Conservation (phyloP, 2,888 invertebrate species). For the Seira ritae region DNA sequence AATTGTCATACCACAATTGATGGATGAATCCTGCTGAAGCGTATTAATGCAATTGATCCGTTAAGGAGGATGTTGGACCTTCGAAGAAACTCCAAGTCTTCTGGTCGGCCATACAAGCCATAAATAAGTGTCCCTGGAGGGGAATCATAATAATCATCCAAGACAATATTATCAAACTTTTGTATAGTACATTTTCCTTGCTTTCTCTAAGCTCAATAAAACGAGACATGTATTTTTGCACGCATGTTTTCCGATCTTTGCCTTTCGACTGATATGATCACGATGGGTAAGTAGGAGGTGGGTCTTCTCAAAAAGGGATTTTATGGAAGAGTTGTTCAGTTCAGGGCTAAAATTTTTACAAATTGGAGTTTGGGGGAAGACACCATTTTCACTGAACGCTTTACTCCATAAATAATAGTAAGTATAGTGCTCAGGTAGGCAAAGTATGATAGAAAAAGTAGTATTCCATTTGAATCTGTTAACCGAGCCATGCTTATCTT, state of each 20-base stretch:
- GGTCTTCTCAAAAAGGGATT: too few species aligned
- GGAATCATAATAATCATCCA: conserved; percentile 36
- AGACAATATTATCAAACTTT: conserved; percentile 27
- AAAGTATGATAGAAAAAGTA: too few species aligned
- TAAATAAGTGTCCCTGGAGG: conserved; percentile 73
- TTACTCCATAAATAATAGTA: too few species aligned
- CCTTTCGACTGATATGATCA: too few species aligned
- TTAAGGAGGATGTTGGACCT: conserved; percentile 66
- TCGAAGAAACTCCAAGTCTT: conserved; percentile 70
- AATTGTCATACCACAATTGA: conserved; percentile 70
- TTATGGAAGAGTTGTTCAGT: too few species aligned
- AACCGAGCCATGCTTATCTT: conserved; percentile 2
- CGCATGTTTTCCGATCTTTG: too few species aligned
- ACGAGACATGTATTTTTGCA: conserved; percentile 4
- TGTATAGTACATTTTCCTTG: conserved; percentile 9
- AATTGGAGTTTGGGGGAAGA: too few species aligned
- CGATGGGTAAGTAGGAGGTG: too few species aligned
- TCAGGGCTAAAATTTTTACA: too few species aligned
- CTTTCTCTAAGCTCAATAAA: conserved; percentile 11
- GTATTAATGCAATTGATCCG: conserved; percentile 71
- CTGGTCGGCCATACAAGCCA: conserved; percentile 70
- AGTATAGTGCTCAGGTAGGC: too few species aligned
- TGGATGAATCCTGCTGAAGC: conserved; percentile 72
- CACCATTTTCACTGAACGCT: too few species aligned
- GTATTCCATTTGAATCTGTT: conserved; percentile 5